phyloP scores from a whole-genome alignment of 2,113 vertebrate genomes.

The Geothlypis trichas region DNA sequence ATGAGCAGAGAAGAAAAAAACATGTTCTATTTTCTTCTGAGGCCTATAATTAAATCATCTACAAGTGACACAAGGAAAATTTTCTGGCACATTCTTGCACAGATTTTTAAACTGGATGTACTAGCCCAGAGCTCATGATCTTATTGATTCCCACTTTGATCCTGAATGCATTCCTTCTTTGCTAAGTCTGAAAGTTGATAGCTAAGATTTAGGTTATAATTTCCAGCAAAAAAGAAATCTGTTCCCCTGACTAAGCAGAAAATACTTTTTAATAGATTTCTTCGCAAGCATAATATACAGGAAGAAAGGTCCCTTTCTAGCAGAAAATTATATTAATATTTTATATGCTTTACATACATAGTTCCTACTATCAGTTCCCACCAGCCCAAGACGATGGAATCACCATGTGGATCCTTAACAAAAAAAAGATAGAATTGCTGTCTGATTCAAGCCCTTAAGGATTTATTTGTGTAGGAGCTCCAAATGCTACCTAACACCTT shows the following conservation, averaged over 20 bases:
- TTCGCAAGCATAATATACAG: not conserved
- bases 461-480: not conserved
- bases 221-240: not conserved
- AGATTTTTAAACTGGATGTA: not conserved
- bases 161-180: not conserved
- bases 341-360: accelerated
- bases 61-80: not conserved
- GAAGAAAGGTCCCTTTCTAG: not conserved
- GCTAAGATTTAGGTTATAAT: not conserved
- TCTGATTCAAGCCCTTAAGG: not conserved
- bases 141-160: not conserved
- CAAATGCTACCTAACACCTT: not conserved
- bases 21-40: not conserved
- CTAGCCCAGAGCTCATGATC: not conserved
- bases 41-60: not conserved
- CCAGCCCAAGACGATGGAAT: not conserved
- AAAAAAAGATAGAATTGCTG: not conserved
- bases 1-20: not conserved
- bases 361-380: not conserved
- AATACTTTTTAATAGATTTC: not conserved
- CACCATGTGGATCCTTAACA: not conserved
- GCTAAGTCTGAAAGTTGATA: not conserved
- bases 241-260: not conserved
- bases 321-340: not conserved
- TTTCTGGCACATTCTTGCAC: not conserved